Evolutionary conservation across 2,113 vertebrate genomes (phyloP), one percentile per base, ranked within the genome.

Genomic region (Panthera uncia): DNA sequence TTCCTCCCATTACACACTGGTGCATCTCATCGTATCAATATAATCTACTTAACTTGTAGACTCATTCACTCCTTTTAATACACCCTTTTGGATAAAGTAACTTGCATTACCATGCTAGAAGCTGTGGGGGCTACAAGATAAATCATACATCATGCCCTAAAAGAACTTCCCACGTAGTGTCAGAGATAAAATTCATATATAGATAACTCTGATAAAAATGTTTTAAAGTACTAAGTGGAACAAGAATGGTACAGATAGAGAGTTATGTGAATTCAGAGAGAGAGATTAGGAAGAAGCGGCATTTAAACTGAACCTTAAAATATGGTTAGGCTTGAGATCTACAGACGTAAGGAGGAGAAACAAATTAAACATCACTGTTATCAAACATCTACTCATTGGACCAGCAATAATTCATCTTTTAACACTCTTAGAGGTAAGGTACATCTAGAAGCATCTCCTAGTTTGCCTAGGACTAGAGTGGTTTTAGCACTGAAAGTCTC

Each of bases 241-340:
- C 10, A 93, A 90, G 76, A 92, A 69, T 76, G 27, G 57, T 16
- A 79, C 29, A 96, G 66, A 82, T 63, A 91, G 93, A 98, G 61
- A 73, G 52, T 5, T 63, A 38, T 25, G 7, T 76, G 74, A 92
- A 87, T 93, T 63, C 11, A 90, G n/a, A 87, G 14, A 31, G 68
- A 41, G 33, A 93, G 74, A 89, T 93, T 45, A 71, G 15, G 31
- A 91, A 91, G 48, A 84, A 63, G 29, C 38, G 14, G n/a, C 57
- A 94, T 80, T 94, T 89, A 50, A 94, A n/a, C 1, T 27, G 27
- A 96, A 80, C 38, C 9, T 76, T 84, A 94, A 96, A 90, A 76
- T 80, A 66, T 6, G 15, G 31, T 38, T 93, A 76, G 38, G 55
- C 27, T n/a, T 86, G 38, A 71, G 48, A 85, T 95, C 48, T 85